phyloP scores from a whole-genome alignment of 2,888 invertebrate species.

The Lasiommata megera region DNA sequence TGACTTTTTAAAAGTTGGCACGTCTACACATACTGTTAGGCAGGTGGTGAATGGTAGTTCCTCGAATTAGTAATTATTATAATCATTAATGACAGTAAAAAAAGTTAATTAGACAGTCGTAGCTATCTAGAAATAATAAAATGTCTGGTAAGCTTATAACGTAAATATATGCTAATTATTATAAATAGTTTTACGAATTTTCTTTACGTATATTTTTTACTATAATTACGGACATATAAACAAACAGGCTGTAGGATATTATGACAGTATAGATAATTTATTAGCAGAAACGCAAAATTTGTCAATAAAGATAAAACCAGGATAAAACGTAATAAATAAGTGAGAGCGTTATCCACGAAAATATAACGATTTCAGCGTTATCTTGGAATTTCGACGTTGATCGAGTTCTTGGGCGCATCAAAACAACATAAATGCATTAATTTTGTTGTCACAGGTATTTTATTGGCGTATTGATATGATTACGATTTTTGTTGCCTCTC shows the following conservation, averaged over 20 bases:
- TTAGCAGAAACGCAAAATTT: not conserved
- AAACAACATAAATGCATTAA: slow-evolving; percentile 5
- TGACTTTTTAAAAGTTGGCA: not conserved
- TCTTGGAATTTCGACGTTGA: slow-evolving; percentile 1
- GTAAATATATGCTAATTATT: not conserved
- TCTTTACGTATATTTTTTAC: not conserved
- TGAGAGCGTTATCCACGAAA: not conserved
- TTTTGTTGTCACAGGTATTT: not conserved
- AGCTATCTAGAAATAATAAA: not conserved
- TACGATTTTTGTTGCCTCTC: not conserved
- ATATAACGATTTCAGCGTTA: not conserved
- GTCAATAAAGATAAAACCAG: not conserved
- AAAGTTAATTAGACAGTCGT: not conserved
- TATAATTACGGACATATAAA: not conserved
- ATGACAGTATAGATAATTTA: too few relatives aligned
- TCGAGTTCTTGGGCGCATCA: not conserved
- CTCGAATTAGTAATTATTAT: slow-evolving; percentile 1
- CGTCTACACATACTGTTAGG: not conserved
- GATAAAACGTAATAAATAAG: too few relatives aligned
- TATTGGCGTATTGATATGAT: not conserved
- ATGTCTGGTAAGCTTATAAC: not conserved
- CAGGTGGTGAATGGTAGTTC: slow-evolving; percentile 9
- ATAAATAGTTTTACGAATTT: not conserved
- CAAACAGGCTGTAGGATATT: too few relatives aligned
- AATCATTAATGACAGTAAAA: slow-evolving; percentile 4